Evolutionary conservation across 1,140 invertebrate species (phyloP).

Genomic region (Dinoponera quadriceps): DNA sequence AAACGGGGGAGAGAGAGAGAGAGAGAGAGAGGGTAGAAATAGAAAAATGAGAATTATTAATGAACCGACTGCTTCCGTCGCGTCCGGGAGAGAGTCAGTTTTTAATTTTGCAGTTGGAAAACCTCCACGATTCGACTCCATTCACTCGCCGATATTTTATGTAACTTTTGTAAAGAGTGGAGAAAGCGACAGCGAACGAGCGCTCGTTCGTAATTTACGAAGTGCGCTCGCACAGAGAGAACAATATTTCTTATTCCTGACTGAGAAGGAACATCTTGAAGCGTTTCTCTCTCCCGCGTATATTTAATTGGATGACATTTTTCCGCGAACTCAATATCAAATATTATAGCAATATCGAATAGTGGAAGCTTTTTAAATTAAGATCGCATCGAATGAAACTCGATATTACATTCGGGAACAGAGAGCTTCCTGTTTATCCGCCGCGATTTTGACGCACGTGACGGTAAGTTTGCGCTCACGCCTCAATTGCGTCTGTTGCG

Average conservation of each 20-base stretch:
- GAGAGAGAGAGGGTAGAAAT: neutral
- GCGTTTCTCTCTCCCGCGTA: neutral
- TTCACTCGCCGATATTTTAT: slow-evolving; percentile 23
- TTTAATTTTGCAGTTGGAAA: slow-evolving; percentile 22
- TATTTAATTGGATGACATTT: neutral
- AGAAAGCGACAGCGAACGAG: neutral
- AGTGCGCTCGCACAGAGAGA: neutral
- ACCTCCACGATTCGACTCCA: neutral
- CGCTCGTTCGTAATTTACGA: neutral
- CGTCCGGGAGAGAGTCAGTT: neutral
- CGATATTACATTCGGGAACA: too few species aligned
- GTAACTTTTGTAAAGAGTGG: slow-evolving; percentile 18
- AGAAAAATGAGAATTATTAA: slow-evolving; percentile 20
- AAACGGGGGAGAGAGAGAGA: neutral
- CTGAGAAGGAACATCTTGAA: neutral
- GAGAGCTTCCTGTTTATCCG: too few species aligned
- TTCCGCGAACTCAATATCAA: neutral
- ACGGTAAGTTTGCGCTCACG: too few species aligned
- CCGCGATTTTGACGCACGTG: too few species aligned
- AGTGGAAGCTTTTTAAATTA: neutral
- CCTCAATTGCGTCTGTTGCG: too few species aligned
- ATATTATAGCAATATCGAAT: neutral
- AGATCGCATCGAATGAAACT: too few species aligned
- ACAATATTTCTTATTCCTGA: neutral
- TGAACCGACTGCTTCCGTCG: neutral